Percentiles rank a stretch among this genome's conserved stretches.
These are phyloP conservation scores for Notothenia coriiceps DNA, from an alignment of 2,113 vertebrate species.

Conservation along the genomic window DNA sequence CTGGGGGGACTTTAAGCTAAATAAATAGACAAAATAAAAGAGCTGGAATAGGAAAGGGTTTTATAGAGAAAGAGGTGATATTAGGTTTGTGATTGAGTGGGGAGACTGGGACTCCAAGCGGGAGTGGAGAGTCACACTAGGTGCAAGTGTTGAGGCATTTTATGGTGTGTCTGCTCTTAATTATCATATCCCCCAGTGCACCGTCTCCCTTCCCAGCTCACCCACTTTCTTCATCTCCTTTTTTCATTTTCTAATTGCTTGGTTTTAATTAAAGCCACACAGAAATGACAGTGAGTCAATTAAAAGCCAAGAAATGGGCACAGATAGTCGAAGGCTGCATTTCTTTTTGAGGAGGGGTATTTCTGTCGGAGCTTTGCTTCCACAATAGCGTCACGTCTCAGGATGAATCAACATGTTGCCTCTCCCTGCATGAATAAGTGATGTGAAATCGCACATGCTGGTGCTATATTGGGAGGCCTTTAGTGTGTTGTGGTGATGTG, in stretches of 20 bases:
- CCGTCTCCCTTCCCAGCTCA: slow-evolving; percentile 53
- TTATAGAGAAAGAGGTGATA: slow-evolving; percentile 77
- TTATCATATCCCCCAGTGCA: slow-evolving; percentile 70
- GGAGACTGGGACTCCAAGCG: slow-evolving; percentile 75
- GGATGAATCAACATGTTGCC: slow-evolving; percentile 53
- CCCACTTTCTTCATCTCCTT: slow-evolving; percentile 71
- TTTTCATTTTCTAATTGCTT: slow-evolving; percentile 83
- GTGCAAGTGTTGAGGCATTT: slow-evolving; percentile 72
- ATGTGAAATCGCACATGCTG: slow-evolving; percentile 44
- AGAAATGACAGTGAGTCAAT: slow-evolving; percentile 77
- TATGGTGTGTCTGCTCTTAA: slow-evolving; percentile 73
- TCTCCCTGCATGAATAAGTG: slow-evolving; percentile 62
- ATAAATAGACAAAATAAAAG: slow-evolving; percentile 84
- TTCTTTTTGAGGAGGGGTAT: slow-evolving; percentile 16
- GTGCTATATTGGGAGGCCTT: slow-evolving; percentile 33
- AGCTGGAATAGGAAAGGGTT: slow-evolving; percentile 66
- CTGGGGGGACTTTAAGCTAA: slow-evolving; percentile 77
- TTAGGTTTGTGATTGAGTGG: slow-evolving; percentile 83
- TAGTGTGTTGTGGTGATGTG: slow-evolving; percentile 6
- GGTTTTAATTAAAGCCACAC: slow-evolving; percentile 84
- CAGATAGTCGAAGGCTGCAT: slow-evolving; percentile 48
- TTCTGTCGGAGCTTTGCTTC: slow-evolving; percentile 20
- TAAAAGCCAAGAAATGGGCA: slow-evolving; percentile 69
- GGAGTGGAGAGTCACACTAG: slow-evolving; percentile 40
- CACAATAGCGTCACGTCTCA: background rate